These are phyloP conservation scores for Caenorhabditis panamensis DNA, from an alignment of 2,888 invertebrate genomes.

Conservation along the genomic window DNA sequence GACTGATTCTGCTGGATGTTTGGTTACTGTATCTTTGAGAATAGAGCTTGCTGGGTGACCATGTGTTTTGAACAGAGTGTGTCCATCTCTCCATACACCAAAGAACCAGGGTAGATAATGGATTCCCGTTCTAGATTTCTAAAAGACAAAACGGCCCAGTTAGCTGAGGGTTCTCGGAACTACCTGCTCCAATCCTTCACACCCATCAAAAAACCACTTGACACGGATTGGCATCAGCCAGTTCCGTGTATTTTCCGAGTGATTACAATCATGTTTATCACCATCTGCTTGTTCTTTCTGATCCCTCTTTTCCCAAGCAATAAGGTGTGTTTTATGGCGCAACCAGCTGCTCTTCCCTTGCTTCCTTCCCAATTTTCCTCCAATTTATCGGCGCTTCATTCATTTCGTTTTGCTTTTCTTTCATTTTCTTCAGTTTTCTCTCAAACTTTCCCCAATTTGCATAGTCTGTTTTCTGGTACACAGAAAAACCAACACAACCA, in stretches of 20 bases:
- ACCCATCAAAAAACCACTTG: slow-evolving; percentile 20
- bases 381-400: slow-evolving; percentile 34
- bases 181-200: neutral
- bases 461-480: neutral
- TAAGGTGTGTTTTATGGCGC: slow-evolving; percentile 54
- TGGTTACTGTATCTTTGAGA: neutral
- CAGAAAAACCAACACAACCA: neutral
- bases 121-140: neutral
- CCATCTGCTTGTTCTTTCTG: slow-evolving; percentile 21
- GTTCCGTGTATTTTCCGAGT: neutral
- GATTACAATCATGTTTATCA: slow-evolving; percentile 57
- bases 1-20: neutral
- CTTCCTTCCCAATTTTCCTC: neutral
- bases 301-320: slow-evolving; percentile 23
- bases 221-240: neutral
- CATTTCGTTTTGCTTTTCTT: slow-evolving; percentile 13
- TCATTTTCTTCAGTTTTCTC: neutral
- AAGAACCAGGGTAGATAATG: too few species aligned
- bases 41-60: too few species aligned
- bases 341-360: slow-evolving; percentile 48
- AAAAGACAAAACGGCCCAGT: too few species aligned
- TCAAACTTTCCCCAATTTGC: neutral
- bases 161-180: too few species aligned
- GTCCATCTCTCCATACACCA: too few species aligned
- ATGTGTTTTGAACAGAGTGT: too few species aligned